Base-by-base conservation (phyloP, 1,140 invertebrate species). In the Cepaea nemoralis region DNA sequence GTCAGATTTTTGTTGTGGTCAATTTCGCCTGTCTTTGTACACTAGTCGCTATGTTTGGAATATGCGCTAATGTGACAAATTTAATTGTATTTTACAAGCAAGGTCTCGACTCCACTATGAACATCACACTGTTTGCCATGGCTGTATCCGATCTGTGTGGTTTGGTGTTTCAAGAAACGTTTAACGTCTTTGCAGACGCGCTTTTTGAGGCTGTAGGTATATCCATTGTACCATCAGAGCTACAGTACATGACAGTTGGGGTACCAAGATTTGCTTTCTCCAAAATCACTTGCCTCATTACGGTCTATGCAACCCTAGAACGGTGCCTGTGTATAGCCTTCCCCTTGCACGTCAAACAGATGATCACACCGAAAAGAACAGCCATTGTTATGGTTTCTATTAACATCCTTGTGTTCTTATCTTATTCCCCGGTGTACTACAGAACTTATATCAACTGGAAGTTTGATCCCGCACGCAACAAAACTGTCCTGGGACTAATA, bases 251-350 rank as follows among this genome's bases (percentile, higher is more conserved):
- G 16, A 69, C 77, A 69, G 77, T 5, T 2, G 77, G 63, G 6
- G 1, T 31, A n/a, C 40, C 66, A 3, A 5, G 33, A 12, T 6
- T 33, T 1, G 6, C 5, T 31, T 78, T 78, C 77, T n/a, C 40
- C 14, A 10, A 39, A 33, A 78, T 40, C 22, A 69, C 77, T 42
- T 42, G 59, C 37, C 45, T 35, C 37, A 78, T 78, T n/a, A 78
- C 77, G 6, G 35, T 45, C 0, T 78, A 63, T 40, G 48, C 70
- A 2, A 69, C 59, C 8, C n/a, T 24, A 10, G 77, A 78, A n/a
- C 24, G 63, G 16, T 78, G 63, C 27, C 37, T 78, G 35, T 78
- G 77, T 24, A 35, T 78, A 22, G 6, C 40, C 3, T 35, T 69
- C 0, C 77, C 77, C 10, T 35, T 78, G 37, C 3, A 78, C 1